These are phyloP conservation scores for Halichoeres trimaculatus DNA, from an alignment of 2,113 vertebrate species.

Conservation along the genomic window DNA sequence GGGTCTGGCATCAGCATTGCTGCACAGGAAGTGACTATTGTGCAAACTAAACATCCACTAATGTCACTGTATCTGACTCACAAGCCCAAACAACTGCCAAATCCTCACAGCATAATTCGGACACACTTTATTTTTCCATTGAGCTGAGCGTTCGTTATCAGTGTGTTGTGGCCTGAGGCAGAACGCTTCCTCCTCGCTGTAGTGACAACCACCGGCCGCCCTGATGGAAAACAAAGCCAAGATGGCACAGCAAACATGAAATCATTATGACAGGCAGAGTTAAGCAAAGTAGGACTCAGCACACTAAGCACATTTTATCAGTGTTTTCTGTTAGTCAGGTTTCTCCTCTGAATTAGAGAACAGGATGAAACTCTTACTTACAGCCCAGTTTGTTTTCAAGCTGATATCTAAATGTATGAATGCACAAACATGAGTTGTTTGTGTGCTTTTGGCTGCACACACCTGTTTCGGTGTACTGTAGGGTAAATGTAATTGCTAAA, in stretches of 20 bases:
- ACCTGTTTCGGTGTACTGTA: constrained; percentile 63
- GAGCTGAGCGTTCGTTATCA: constrained; percentile 78
- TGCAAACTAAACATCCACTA: constrained; percentile 59
- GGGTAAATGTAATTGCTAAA: constrained; percentile 70
- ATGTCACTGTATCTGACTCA: constrained; percentile 70
- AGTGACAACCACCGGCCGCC: constrained; percentile 62
- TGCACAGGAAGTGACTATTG: constrained; percentile 67
- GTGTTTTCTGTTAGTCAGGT: constrained; percentile 61
- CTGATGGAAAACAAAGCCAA: constrained; percentile 71
- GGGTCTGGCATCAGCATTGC: constrained; percentile 71
- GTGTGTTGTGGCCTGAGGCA: constrained; percentile 73
- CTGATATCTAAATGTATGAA: constrained; percentile 38
- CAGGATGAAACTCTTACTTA: constrained; percentile 51
- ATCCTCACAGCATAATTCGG: constrained; percentile 64
- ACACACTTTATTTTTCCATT: constrained; percentile 70
- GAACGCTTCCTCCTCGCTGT: constrained; percentile 69
- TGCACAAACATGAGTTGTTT: constrained; percentile 12
- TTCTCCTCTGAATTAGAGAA: constrained; percentile 46
- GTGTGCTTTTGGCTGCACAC: constrained; percentile 22
- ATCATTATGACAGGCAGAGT: constrained; percentile 61
- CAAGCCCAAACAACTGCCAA: constrained; percentile 62
- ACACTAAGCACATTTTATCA: constrained; percentile 73
- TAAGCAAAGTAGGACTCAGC: constrained; percentile 43
- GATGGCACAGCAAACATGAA: constrained; percentile 62
- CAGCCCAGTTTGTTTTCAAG: constrained; percentile 30